Evolutionary conservation across 2,888 invertebrate species (phyloP), one percentile per base, ranked within the genome.

Genomic region (Meliscaeva auricollis): DNA sequence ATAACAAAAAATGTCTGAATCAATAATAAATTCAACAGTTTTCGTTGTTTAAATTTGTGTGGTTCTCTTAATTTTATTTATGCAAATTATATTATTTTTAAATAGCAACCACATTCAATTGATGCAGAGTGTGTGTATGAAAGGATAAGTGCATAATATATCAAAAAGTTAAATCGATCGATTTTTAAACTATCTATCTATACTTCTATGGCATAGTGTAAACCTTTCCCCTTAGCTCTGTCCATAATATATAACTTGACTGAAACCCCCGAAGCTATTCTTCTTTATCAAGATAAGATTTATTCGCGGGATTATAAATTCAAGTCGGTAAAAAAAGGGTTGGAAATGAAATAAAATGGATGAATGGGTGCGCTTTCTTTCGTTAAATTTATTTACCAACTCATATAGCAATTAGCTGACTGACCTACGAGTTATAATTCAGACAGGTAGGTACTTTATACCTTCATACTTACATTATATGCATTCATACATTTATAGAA

Each of bases 391-490:
- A 44, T 60, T 60, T 60, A 41, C 22, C 44, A 44, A 38, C 44
- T 62, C 62, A 30, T 62, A 62, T 26, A 62, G 62, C 62, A 62
- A 62, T 62, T 44, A 62, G 62, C 44, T 44, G 62, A 26, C 62
- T 44, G 41, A 44, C 41, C 58, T 58, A 56, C 35, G 32, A 32
- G 17, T n/a, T n/a, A n/a, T n/a, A n/a, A n/a, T n/a, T n/a, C 9
- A 7, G 26, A 26, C 4, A 17, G 1, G 5, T 9, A 20, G 4
- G 26, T 26, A 26, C 26, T 26, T 26, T 56, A 11, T 32, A 35
- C 35, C 9, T 56, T 32, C 1, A 13, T 17, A 20, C 7, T 1
- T 58, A 11, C 11, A n/a, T n/a, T 13, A 15, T 11, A 30, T 56
- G 22, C 2, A n/a, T 13, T n/a, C n/a, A n/a, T n/a, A n/a, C n/a